Evolutionary conservation across 1,140 invertebrate genomes (phyloP).

Genomic region (Microplitis demolitor): DNA sequence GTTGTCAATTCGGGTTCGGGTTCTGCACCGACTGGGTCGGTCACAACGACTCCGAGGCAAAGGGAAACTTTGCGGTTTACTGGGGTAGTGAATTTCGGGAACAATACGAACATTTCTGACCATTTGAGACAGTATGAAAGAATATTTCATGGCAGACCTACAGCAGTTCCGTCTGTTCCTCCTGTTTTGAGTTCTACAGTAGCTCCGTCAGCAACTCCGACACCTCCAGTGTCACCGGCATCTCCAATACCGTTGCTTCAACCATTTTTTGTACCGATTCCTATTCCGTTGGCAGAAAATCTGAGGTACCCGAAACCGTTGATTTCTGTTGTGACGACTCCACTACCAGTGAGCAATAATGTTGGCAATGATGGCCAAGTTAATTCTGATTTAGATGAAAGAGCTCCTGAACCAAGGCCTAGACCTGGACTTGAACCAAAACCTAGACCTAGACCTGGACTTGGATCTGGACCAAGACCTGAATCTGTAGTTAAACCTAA

Average conservation of each 20-base stretch:
- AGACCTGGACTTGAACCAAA: no score
- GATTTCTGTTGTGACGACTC: not conserved
- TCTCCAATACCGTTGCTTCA: slow-evolving; percentile 24
- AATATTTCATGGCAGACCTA: slow-evolving; percentile 45
- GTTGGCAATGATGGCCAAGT: slow-evolving; percentile 30
- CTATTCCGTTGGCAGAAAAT: slow-evolving; percentile 40
- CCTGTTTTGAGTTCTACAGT: not conserved
- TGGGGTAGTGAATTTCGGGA: slow-evolving; percentile 56
- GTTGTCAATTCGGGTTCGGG: not conserved
- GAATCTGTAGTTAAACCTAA: no score
- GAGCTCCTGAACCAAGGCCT: no score
- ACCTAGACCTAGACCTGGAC: no score
- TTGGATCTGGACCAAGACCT: no score
- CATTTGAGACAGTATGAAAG: slow-evolving; percentile 53
- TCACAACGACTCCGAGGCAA: slow-evolving; percentile 28
- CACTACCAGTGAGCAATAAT: slow-evolving; percentile 3
- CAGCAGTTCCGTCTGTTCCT: not conserved
- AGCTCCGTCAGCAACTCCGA: not conserved
- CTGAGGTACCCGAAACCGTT: slow-evolving; percentile 31
- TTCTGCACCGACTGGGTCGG: slow-evolving; percentile 7
- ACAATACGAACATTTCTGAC: slow-evolving; percentile 45
- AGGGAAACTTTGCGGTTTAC: slow-evolving; percentile 54
- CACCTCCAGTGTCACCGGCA: not conserved
- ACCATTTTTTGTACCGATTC: slow-evolving; percentile 41
- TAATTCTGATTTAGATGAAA: no score